phyloP scores from a whole-genome alignment of 2,888 invertebrate species.

The Pogonocherus hispidulus region DNA sequence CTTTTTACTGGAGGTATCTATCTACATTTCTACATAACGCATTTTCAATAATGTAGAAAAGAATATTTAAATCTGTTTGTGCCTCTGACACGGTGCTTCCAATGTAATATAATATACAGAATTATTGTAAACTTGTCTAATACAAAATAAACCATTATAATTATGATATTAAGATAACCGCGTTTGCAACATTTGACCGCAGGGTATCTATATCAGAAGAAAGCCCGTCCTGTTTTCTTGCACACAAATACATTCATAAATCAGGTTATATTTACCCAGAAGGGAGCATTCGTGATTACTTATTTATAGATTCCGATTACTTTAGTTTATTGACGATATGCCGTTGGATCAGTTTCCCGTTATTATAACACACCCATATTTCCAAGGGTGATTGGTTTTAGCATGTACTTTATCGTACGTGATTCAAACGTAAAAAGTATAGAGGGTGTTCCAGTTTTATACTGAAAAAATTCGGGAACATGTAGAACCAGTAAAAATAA shows the following conservation, averaged over 20 bases:
- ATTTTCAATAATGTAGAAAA: too few species aligned
- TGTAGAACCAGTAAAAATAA: too few species aligned
- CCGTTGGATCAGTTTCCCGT: not conserved
- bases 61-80: too few species aligned
- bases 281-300: slow-evolving; percentile 29
- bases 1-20: too few species aligned
- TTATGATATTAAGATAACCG: not conserved
- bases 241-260: slow-evolving; percentile 23
- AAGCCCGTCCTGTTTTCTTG: slow-evolving; percentile 25
- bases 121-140: too few species aligned
- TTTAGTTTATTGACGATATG: slow-evolving; percentile 9
- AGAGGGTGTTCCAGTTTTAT: too few species aligned
- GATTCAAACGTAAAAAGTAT: too few species aligned
- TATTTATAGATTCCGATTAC: slow-evolving; percentile 25
- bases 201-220: slow-evolving; percentile 32
- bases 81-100: too few species aligned
- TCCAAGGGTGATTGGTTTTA: slow-evolving; percentile 1
- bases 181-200: not conserved
- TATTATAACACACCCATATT: slow-evolving; percentile 19
- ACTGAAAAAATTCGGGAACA: too few species aligned
- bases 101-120: too few species aligned
- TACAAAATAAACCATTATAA: not conserved
- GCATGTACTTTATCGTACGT: not conserved
- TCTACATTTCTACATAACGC: too few species aligned
- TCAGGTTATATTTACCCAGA: slow-evolving; percentile 35